These are phyloP conservation scores for Poecilia picta DNA, from an alignment of 2,797 vertebrate species.

Conservation along the genomic window DNA sequence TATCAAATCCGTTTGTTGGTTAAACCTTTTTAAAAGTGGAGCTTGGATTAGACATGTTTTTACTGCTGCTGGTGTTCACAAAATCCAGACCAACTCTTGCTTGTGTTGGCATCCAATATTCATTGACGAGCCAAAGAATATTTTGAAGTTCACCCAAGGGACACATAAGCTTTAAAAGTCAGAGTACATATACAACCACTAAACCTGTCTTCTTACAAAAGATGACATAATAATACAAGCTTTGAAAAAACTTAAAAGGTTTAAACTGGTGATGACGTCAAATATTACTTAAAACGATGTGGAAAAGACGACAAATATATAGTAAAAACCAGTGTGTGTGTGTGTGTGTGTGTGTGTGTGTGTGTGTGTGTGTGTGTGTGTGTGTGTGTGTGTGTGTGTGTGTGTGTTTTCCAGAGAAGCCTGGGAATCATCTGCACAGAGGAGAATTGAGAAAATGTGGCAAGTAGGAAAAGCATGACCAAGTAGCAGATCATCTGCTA, in stretches of 20 bases:
- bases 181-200: slow-evolving; percentile 12
- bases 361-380: too few relatives aligned
- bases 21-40: slow-evolving; percentile 49
- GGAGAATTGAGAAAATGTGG: slow-evolving; percentile 59
- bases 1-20: slow-evolving; percentile 67
- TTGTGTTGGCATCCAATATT: slow-evolving; percentile 18
- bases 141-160: slow-evolving; percentile 46
- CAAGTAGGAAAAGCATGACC: slow-evolving; percentile 54
- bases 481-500: slow-evolving; percentile 52
- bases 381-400: neutral
- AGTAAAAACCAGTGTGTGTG: neutral
- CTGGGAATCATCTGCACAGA: slow-evolving; percentile 57
- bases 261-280: neutral
- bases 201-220: slow-evolving; percentile 24
- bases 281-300: neutral
- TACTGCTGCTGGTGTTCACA: slow-evolving; percentile 43
- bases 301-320: neutral
- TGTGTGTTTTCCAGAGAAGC: slow-evolving; percentile 32
- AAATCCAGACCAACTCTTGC: slow-evolving; percentile 19
- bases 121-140: slow-evolving; percentile 38
- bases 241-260: neutral
- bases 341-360: too few relatives aligned
- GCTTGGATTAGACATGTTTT: slow-evolving; percentile 54
- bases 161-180: slow-evolving; percentile 36
- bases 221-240: neutral